These are phyloP conservation scores for Noctuana brunneofusca DNA, from an alignment of 2,888 invertebrate species.

Conservation along the genomic window DNA sequence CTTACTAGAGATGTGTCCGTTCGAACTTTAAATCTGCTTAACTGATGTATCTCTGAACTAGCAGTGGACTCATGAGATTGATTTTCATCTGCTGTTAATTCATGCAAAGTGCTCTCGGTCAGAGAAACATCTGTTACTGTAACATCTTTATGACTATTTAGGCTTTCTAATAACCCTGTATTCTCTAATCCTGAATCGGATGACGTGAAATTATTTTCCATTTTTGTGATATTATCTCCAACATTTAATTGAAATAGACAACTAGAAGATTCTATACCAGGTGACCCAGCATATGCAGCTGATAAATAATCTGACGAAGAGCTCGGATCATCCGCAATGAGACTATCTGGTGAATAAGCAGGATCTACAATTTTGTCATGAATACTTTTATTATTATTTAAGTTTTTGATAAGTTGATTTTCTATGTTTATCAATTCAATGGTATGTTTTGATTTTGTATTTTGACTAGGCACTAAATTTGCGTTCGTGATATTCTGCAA, in stretches of 20 bases:
- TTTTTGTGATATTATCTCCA: conserved; percentile 57
- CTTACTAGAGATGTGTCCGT: conserved; percentile 41
- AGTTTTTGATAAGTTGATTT: conserved; percentile 41
- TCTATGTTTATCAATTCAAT: conserved; percentile 25
- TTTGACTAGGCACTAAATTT: conserved; percentile 46
- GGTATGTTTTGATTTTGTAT: conserved; percentile 42
- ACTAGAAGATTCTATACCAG: conserved; percentile 52
- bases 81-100: conserved; percentile 62
- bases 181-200: conserved; percentile 78
- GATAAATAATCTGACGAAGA: conserved; percentile 75
- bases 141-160: conserved; percentile 66
- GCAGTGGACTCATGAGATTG: conserved; percentile 50
- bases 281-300: conserved; percentile 65
- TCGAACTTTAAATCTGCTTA: conserved; percentile 42
- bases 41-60: conserved; percentile 49
- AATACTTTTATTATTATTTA: conserved; percentile 36
- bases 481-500: conserved; percentile 41
- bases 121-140: conserved; percentile 67
- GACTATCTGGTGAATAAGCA: conserved; percentile 68
- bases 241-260: conserved; percentile 58
- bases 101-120: conserved; percentile 72
- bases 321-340: conserved; percentile 69
- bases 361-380: conserved; percentile 52
- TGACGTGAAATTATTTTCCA: conserved; percentile 69
- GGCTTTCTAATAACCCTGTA: conserved; percentile 65